Percentiles rank a stretch among this genome's conserved stretches.
Conservation (phyloP, 2,113 vertebrate genomes). For the Salvelinus alpinus region DNA sequence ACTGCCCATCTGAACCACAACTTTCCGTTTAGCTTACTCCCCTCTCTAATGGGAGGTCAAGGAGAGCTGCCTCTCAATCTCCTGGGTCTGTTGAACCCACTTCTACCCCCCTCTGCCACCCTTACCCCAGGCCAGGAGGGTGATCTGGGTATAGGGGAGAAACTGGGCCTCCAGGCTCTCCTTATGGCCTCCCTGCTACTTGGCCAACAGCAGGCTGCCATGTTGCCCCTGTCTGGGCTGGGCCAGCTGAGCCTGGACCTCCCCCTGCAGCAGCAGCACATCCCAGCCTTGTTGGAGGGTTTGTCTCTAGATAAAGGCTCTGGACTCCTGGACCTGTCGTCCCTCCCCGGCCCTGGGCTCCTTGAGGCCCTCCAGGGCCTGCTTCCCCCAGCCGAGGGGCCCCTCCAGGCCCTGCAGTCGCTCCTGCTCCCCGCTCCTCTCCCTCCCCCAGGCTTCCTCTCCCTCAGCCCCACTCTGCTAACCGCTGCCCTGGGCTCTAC, state of each 20-base stretch:
- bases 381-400: conserved; percentile 55
- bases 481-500: conserved; percentile 78
- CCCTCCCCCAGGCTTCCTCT: conserved; percentile 75
- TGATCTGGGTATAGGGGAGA: conserved; percentile 67
- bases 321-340: conserved; percentile 75
- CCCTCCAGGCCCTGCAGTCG: conserved; percentile 73
- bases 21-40: conserved; percentile 64
- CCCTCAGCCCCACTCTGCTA: conserved; percentile 82
- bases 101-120: conserved; percentile 46
- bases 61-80: conserved; percentile 80
- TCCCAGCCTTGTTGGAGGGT: conserved; percentile 70
- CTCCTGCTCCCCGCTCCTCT: conserved; percentile 75
- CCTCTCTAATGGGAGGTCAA: conserved; percentile 72
- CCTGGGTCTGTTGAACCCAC: conserved; percentile 70
- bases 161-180: conserved; percentile 70
- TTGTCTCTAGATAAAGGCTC: conserved; percentile 69
- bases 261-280: conserved; percentile 74
- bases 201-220: conserved; percentile 72
- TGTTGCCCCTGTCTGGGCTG: conserved; percentile 76
- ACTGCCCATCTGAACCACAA: conserved; percentile 45
- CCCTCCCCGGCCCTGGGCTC: conserved; percentile 75
- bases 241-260: conserved; percentile 73
- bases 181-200: conserved; percentile 82
- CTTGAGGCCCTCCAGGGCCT: conserved; percentile 80
- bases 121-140: conserved; percentile 53